Percentiles rank a stretch among this genome's conserved stretches.
Evolutionary conservation across 2,888 invertebrate genomes (phyloP).

Genomic region (Philopedon plagiatum): DNA sequence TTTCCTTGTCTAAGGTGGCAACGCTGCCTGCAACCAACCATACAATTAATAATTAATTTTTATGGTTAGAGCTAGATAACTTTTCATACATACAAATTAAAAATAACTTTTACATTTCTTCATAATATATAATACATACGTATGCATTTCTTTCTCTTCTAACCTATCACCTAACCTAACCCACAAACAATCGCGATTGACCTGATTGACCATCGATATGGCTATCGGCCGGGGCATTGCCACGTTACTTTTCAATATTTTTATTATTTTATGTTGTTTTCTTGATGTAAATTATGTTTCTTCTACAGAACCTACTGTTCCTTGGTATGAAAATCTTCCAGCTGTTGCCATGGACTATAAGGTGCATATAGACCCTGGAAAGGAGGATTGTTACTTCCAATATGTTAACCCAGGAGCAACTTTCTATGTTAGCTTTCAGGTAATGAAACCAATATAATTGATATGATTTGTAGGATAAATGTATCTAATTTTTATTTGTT

Average conservation of each 20-base stretch:
- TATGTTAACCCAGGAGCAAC: constrained; percentile 93
- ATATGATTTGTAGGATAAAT: too few relatives aligned
- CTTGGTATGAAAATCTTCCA: constrained; percentile 90
- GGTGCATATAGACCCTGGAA: constrained; percentile 94
- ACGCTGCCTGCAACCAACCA: too few relatives aligned
- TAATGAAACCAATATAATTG: constrained; percentile 70
- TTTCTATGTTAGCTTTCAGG: constrained; percentile 95
- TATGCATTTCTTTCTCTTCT: too few relatives aligned
- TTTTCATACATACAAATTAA: too few relatives aligned
- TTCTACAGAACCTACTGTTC: constrained; percentile 68
- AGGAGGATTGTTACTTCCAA: constrained; percentile 96
- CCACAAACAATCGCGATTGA: not conserved
- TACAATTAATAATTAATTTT: too few relatives aligned
- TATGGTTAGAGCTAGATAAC: too few relatives aligned
- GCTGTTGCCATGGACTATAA: constrained; percentile 97
- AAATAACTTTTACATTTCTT: not conserved
- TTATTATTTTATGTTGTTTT: constrained; percentile 31
- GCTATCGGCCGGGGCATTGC: not conserved
- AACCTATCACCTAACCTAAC: not conserved
- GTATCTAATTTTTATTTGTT: too few relatives aligned
- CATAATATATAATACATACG: too few relatives aligned
- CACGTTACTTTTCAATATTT: constrained; percentile 40
- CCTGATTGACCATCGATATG: not conserved
- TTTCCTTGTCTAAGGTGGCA: too few relatives aligned
- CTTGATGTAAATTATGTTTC: constrained; percentile 35